Evolutionary conservation across 2,797 vertebrate species (phyloP).

Genomic region (Gila robusta): DNA sequence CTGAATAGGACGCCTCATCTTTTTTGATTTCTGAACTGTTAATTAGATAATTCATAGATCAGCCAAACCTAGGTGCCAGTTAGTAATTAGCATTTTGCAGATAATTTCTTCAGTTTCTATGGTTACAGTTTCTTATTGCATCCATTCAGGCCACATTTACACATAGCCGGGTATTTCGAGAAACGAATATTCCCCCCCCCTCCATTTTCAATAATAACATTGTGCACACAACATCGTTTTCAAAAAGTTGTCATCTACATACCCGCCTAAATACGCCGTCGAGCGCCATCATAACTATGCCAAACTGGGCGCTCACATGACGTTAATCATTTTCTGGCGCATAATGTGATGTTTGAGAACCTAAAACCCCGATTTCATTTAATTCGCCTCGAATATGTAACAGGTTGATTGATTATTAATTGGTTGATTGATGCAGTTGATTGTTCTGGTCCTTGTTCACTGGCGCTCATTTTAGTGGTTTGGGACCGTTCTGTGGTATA

Average conservation of each 20-base stretch:
- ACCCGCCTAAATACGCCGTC: no score
- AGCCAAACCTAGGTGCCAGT: conserved; percentile 31
- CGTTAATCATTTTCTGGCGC: no score
- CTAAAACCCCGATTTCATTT: neutral
- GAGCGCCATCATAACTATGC: no score
- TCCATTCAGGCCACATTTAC: neutral
- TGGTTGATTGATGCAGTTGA: conserved; percentile 46
- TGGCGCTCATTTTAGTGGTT: conserved; percentile 38
- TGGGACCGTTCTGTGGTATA: conserved; percentile 68
- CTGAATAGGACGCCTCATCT: neutral
- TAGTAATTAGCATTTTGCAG: conserved; percentile 36
- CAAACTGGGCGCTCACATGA: no score
- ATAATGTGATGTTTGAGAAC: no score
- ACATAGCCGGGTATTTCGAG: no score
- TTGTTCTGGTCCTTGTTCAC: conserved; percentile 47
- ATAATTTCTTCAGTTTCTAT: conserved; percentile 39
- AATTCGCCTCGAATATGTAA: neutral
- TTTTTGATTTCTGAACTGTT: conserved; percentile 23
- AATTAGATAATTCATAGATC: conserved; percentile 15
- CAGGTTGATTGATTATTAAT: conserved; percentile 9
- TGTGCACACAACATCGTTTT: no score
- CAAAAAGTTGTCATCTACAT: no score
- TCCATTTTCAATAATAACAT: no score
- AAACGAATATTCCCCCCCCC: no score
- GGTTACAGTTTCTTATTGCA: conserved; percentile 44